Percentiles rank a stretch among this genome's conserved stretches.
Evolutionary conservation across 2,888 invertebrate species (phyloP).

Genomic region (Chaetoderma sp.): DNA sequence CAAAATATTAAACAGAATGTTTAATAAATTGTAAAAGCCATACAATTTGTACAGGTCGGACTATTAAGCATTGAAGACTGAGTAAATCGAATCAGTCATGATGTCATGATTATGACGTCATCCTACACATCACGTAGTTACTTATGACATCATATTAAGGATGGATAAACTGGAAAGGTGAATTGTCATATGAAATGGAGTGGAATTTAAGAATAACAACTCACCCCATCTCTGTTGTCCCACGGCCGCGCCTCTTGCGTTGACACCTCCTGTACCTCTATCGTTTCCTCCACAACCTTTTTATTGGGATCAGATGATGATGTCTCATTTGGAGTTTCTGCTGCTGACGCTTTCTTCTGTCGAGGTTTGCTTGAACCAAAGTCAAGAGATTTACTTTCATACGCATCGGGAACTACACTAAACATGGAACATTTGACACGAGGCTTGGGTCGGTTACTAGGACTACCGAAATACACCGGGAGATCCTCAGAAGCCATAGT

Average conservation of each 20-base stretch:
- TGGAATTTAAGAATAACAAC: no score
- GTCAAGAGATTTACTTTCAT: slow-evolving; percentile 45
- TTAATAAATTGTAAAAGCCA: no score
- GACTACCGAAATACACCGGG: not conserved
- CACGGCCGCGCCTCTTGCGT: slow-evolving; percentile 43
- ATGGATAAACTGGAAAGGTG: no score
- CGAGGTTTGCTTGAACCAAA: slow-evolving; percentile 43
- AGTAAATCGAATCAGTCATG: no score
- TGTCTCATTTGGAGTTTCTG: slow-evolving; percentile 25
- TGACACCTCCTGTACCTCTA: slow-evolving; percentile 27
- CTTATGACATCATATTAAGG: no score
- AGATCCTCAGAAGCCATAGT: not conserved
- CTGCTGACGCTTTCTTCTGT: slow-evolving; percentile 26
- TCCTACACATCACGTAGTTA: no score
- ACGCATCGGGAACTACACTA: slow-evolving; percentile 55
- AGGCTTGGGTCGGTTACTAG: slow-evolving; percentile 42
- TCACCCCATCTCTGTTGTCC: slow-evolving; percentile 44
- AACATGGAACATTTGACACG: slow-evolving; percentile 54
- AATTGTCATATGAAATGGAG: no score
- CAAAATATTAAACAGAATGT: no score
- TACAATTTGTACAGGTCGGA: no score
- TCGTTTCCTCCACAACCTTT: slow-evolving; percentile 6
- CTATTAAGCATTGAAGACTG: no score
- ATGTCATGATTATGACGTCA: no score
- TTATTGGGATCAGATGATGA: slow-evolving; percentile 11